Evolutionary conservation across 2,113 vertebrate species (phyloP).

Genomic region (Gallinago paraguaiae): DNA sequence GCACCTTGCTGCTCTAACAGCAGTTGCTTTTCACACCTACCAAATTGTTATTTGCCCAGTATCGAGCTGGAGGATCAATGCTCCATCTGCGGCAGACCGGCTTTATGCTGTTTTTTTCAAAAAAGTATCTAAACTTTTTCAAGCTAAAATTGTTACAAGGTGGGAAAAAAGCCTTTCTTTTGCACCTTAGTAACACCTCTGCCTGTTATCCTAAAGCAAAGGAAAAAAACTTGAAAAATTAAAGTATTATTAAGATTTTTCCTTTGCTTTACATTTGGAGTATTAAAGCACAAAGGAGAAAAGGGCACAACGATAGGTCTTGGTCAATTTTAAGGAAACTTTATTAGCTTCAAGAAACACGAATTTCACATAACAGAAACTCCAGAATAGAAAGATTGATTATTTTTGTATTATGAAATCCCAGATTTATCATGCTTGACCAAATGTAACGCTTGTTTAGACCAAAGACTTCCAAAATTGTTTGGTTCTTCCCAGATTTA

Average conservation of each 20-base stretch:
- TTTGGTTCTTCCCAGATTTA: background rate
- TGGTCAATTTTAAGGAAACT: background rate
- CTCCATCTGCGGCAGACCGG: background rate
- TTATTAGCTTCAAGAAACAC: background rate
- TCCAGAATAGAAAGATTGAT: background rate
- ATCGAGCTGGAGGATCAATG: constrained; percentile 3
- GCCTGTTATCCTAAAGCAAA: background rate
- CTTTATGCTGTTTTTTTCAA: fast-evolving
- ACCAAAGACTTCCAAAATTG: background rate
- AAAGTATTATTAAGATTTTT: background rate
- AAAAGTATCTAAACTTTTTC: background rate
- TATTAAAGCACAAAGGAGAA: background rate
- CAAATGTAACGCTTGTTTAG: background rate
- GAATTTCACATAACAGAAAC: background rate
- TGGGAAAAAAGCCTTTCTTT: background rate
- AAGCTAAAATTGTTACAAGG: background rate
- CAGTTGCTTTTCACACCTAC: constrained; percentile 2
- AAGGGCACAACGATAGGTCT: background rate
- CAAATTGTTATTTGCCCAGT: background rate
- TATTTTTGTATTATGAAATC: background rate
- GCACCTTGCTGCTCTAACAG: background rate
- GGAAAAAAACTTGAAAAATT: background rate
- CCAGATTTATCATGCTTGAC: background rate
- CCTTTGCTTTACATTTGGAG: background rate
- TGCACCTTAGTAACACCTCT: background rate